Evolutionary conservation across 1,140 invertebrate species (phyloP), one percentile per base, ranked within the genome.

Genomic region (Araneus ventricosus): DNA sequence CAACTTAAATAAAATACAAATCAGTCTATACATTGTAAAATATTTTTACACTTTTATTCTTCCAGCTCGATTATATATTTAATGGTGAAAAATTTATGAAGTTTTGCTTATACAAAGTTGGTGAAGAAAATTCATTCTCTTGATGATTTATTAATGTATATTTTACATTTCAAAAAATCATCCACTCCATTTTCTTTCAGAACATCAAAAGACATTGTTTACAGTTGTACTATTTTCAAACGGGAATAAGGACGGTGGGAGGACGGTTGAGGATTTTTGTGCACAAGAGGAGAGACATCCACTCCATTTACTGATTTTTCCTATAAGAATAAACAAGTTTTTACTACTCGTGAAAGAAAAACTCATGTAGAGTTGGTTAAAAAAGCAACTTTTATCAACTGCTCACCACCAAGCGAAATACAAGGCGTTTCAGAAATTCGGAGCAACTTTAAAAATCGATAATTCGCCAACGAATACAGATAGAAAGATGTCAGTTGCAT

Each of bases 121-220:
- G 6, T 45, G 8, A 45, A 8, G 41, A 45, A 45, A 45, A 45
- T 0, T 45, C 7, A 45, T 45, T 10, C 1, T 45, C 41, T 45
- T 45, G 41, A 45, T 45, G 10, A 45, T 45, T 45, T 45, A 45
- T 45, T 45, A 45, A 45, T 7, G 7, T 45, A 10, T 17, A 75
- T 30, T 67, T 67, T 67, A 67, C 63, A 67, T 67, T 67, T 70
- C 17, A 30, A 75, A 75, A 17, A 75, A 75, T 75, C 27, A 75
- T 34, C 0, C 30, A 17, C 14, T 75, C 30, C 27, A 5, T 20
- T 75, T 75, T 75, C 67, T 75, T 75, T 61, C 14, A 30, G 7
- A 34, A 30, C 10, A 30, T 75, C 30, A 75, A 75, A 70, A 75
- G 67, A 34, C 34, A 75, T 34, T 75, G 27, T 75, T 30, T 30